phyloP scores from a whole-genome alignment of 2,888 invertebrate genomes.

The Pomacea canaliculata region DNA sequence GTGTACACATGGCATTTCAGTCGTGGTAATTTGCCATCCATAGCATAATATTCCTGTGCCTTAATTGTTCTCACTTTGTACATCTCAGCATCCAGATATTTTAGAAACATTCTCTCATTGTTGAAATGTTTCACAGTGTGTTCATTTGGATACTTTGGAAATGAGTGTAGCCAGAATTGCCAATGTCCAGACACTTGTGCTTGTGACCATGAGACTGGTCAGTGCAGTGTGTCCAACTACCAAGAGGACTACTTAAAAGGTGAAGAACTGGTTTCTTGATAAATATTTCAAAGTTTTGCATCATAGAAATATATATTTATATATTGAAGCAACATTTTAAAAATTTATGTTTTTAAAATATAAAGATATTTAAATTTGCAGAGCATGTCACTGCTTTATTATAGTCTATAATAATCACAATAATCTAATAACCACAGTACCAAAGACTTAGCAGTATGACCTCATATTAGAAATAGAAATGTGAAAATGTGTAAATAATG shows the following conservation, averaged over 20 bases:
- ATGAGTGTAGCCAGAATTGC: slow-evolving; percentile 29
- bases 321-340: neutral
- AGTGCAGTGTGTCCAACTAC: slow-evolving; percentile 13
- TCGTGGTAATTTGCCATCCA: too few relatives aligned
- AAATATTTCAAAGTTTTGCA: neutral
- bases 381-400: neutral
- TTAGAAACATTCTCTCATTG: neutral
- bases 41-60: too few relatives aligned
- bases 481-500: neutral
- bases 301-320: neutral
- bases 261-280: neutral
- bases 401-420: neutral
- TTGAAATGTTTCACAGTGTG: slow-evolving; percentile 34
- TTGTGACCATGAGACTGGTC: slow-evolving; percentile 34
- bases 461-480: neutral
- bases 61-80: too few relatives aligned
- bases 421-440: neutral
- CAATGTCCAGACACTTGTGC: slow-evolving; percentile 29
- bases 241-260: slow-evolving; percentile 17
- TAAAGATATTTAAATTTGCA: too few relatives aligned
- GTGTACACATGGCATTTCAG: too few relatives aligned
- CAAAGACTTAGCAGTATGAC: neutral
- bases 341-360: neutral
- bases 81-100: too few relatives aligned
- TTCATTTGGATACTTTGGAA: slow-evolving; percentile 31